Base-by-base conservation (phyloP, 2,888 invertebrate species). In the Ceraclea dissimilis region DNA sequence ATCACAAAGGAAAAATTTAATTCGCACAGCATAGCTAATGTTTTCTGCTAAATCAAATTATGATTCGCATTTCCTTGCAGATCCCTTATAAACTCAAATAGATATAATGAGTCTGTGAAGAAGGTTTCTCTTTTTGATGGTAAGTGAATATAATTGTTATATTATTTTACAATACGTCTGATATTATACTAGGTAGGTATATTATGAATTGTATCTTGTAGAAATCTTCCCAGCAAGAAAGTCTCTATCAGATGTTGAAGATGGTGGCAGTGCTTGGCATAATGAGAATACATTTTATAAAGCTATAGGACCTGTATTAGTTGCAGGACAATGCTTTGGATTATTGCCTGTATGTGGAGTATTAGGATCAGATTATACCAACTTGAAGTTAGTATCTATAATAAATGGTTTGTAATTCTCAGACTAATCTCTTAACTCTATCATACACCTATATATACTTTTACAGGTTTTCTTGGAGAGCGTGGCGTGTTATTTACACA, bases 301-400 rank as follows among this genome's bases (percentile, higher is more conserved):
- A 46, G 75, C 79, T 8, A 65, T 80, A 53, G 71, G 72, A 33
- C 78, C 80, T 1, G 75, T 79, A 54, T 66, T 81, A 52, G 65
- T 73, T 34, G 59, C 80, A 34, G 77, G 78, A 0, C 79, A 79
- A 62, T 74, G 72, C 54, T 75, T 80, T 59, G 79, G 76, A 22
- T 67, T 80, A n/a, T 64, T 81, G 62, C 81, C 81, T 0, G 73
- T 80, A 1, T 64, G 67, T 31, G 79, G 79, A 0, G 63, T 79
- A 10, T 71, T 68, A 63, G 70, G 71, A 1, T 66, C 68, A 1
- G 70, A 75, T 48, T 51, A 49, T 18, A 49, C 55, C 6, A 20
- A 33, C 6, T 51, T 58, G 11, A 54, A 34, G 58, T 58, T 49
- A 51, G 18, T n/a, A n/a, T n/a, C n/a, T n/a, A n/a, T n/a, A n/a